Evolutionary conservation across 2,797 vertebrate genomes (phyloP), one percentile per base, ranked within the genome.

Genomic region (Gymnopithys bicolor): DNA sequence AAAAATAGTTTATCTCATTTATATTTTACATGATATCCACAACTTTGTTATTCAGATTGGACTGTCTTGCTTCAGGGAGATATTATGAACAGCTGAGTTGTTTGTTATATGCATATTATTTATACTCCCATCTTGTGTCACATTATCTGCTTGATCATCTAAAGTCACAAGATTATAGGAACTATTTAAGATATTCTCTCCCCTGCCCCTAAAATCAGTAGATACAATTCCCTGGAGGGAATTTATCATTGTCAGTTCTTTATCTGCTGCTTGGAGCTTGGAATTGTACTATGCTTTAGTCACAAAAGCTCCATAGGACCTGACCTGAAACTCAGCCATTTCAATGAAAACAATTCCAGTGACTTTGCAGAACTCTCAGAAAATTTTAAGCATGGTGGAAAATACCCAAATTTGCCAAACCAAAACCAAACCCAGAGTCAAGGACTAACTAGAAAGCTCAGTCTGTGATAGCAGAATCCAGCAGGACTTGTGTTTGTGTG

Each of bases 1-100:
- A 88, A 90, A 87, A 94, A 46, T 87, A 91, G 45, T 78, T 94
- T 94, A 35, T 78, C 77, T 90, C 45, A 73, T 73, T 94, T 87
- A 55, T 94, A 77, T 90, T 94, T 93, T 69, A 75, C 63, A 51
- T 55, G 28, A 78, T 71, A 56, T 25, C 70, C 43, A 68, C 39
- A 58, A 37, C 76, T 76, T 76, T 12, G 7, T 90, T 91, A 64
- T 52, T 93, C 49, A 60, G 49, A 88, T 91, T 81, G 84, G 55
- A 67, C 35, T 62, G 41, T 79, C 60, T 90, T 3, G 10, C 83
- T 93, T 77, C 67, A 73, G 92, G 89, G 62, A 84, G 35, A 63
- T 68, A 35, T n/a, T 83, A 58, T 24, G 59, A 92, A 55, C 62
- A 90, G 58, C 55, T 88, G 49, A 93, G 66, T 24, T 84, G 48